Conservation (phyloP, 35 echinoderm and acorn worm species). For the Strongylocentrotus purpuratus region DNA sequence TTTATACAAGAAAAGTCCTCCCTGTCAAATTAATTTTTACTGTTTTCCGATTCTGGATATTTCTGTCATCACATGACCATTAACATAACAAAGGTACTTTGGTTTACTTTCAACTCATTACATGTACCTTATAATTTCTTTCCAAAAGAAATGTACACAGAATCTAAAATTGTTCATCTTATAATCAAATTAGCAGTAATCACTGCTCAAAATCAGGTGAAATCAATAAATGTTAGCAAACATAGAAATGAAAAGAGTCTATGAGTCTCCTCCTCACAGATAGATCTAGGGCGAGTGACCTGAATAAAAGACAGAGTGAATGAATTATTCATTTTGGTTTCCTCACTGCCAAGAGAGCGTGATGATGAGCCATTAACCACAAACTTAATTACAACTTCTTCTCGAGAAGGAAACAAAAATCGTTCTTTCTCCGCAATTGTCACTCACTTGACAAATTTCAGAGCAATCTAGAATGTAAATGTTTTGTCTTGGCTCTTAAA, state of each 20-base stretch:
- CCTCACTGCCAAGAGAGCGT: background rate
- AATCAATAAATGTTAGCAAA: background rate
- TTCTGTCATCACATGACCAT: no score
- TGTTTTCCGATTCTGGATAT: no score
- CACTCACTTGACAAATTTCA: slow-evolving; percentile 50
- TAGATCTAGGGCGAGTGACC: slow-evolving; percentile 48
- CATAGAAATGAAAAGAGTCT: background rate
- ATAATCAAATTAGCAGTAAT: background rate
- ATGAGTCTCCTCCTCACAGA: background rate
- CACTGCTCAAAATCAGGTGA: background rate
- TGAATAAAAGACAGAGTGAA: background rate
- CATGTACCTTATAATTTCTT: background rate
- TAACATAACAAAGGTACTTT: background rate
- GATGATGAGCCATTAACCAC: slow-evolving; percentile 49
- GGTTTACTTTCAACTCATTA: background rate
- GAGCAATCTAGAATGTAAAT: slow-evolving; percentile 44
- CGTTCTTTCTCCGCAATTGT: slow-evolving; percentile 45
- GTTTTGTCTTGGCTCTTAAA: slow-evolving; percentile 20
- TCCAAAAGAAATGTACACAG: background rate
- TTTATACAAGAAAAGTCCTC: no score
- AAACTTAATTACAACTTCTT: slow-evolving; percentile 51
- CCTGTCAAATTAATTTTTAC: no score
- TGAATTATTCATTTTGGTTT: slow-evolving; percentile 51
- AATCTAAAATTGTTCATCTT: background rate
- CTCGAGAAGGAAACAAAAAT: slow-evolving; percentile 3